Percentiles rank a stretch among this genome's conserved stretches.
phyloP scores from a whole-genome alignment of 2,797 vertebrate species.

The Sebastes cheni region DNA sequence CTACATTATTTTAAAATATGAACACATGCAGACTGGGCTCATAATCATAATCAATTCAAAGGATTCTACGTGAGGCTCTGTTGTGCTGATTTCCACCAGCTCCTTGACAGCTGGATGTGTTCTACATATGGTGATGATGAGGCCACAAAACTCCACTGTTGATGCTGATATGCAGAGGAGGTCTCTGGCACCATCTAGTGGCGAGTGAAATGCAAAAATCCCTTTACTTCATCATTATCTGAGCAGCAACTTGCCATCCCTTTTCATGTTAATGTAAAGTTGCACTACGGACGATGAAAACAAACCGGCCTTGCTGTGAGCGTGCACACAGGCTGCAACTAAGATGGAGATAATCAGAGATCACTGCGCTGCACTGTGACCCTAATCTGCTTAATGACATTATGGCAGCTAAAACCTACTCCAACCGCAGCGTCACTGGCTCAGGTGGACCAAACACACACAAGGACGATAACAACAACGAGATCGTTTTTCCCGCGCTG shows the following conservation, averaged over 20 bases:
- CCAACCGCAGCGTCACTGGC: conserved; percentile 30
- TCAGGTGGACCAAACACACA: conserved; percentile 7
- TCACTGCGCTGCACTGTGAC: conserved; percentile 71
- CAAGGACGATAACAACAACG: neutral
- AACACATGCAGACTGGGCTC: neutral
- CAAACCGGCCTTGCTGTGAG: neutral
- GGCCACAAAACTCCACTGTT: neutral
- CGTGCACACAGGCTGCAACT: conserved; percentile 16
- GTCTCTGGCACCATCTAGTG: conserved; percentile 80
- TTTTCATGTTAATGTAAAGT: neutral
- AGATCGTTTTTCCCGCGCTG: neutral
- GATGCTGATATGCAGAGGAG: conserved; percentile 24
- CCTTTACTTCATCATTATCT: neutral
- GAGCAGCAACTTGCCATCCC: neutral
- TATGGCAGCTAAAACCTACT: conserved; percentile 72
- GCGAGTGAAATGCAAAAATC: neutral
- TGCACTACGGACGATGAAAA: neutral
- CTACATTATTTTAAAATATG: neutral
- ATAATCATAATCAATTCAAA: neutral
- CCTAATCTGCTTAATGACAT: conserved; percentile 84
- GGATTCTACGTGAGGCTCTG: neutral
- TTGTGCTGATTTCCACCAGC: neutral
- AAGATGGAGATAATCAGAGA: conserved; percentile 59
- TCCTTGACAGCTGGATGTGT: neutral
- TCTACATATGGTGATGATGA: neutral